Conservation (phyloP, 2,797 vertebrate species). For the Spinus pinus region DNA sequence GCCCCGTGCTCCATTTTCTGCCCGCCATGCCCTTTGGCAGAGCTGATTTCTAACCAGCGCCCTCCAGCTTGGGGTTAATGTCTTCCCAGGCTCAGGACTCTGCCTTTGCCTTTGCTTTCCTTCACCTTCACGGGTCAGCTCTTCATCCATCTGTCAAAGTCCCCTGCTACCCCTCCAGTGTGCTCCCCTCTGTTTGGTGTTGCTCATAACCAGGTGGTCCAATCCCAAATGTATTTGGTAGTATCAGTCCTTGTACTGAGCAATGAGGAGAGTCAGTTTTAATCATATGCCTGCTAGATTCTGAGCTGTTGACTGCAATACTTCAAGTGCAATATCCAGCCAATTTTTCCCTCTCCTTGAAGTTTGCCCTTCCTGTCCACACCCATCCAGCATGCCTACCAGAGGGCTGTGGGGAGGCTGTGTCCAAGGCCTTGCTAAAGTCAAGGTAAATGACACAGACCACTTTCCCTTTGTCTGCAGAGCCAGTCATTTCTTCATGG, state of each 20-base stretch:
- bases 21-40: background rate
- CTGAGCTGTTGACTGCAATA: background rate
- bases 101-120: background rate
- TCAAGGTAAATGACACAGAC: background rate
- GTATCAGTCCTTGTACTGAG: background rate
- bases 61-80: background rate
- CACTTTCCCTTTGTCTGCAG: background rate
- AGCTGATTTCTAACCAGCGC: background rate
- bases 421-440: background rate
- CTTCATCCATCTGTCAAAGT: background rate
- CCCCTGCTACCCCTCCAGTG: background rate
- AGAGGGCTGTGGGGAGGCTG: background rate
- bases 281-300: background rate
- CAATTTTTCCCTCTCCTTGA: background rate
- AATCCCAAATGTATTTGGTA: background rate
- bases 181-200: background rate
- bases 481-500: background rate
- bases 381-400: background rate
- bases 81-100: background rate
- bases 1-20: background rate
- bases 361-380: background rate
- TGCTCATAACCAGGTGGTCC: background rate
- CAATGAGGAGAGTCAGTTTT: background rate
- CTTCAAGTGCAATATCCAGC: background rate
- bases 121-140: background rate